Base-by-base conservation (phyloP, 2,888 invertebrate species). In the Stratiomys singularior region DNA sequence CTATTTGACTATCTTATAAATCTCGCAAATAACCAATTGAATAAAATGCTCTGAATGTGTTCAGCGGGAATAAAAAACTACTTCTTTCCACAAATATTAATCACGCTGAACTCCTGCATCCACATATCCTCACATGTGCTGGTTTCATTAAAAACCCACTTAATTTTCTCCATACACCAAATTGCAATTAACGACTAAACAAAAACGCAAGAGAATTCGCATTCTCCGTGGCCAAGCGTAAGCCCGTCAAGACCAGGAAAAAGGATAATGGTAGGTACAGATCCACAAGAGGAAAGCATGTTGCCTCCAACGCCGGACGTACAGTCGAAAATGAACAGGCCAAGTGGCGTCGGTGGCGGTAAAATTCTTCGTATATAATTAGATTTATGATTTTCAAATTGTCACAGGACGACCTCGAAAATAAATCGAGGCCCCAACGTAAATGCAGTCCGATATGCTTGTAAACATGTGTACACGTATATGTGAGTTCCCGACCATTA, bases 331-430 rank as follows among this genome's bases (percentile, higher is more conserved):
- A 23, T 18, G 74, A 44, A 60, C 60, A 74, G 74, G 74, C 28
- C 56, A 74, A 74, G 74, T 60, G 74, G 74, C 74, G 74, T 74
- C 74, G 74, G 74, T 74, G 74, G 74, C 58, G 74, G 74, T 74
- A 74, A 23, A 37, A 3, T 74, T 74, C 58, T 60, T 74, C 58
- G 58, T 60, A 74, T 60, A 74, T 74, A 74, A 74, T 74, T 74
- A 74, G 60, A 74, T 74, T 74, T 74, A 74, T 74, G 74, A 74
- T 58, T 58, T 37, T 74, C 37, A 60, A 44, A 74, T 74, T 74
- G 74, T 60, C 60, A 74, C 37, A 9, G 60, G 1, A 60, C 74
- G 74, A 74, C 74, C 74, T 74, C 74, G 60, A 30, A 23, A 37
- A 74, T 74, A 74, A 74, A 74, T 74, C 60, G 30, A 60, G 30